Evolutionary conservation across 2,797 vertebrate species (phyloP).

Genomic region (Ptychobarbus kaznakovi): DNA sequence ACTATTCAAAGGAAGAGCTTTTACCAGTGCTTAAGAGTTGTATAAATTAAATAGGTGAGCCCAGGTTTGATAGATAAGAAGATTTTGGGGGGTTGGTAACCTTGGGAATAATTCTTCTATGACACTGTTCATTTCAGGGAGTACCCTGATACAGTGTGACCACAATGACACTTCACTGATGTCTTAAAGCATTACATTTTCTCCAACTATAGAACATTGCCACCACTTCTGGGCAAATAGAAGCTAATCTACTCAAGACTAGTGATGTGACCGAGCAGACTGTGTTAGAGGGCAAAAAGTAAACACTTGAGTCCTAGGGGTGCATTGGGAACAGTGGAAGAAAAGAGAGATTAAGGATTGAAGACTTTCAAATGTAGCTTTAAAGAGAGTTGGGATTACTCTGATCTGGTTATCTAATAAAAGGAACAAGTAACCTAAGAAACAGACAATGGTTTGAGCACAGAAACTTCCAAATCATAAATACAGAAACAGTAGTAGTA

Average conservation of each 20-base stretch:
- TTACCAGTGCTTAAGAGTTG: not conserved
- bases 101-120: no score
- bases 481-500: not conserved
- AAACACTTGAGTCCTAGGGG: constrained; percentile 4
- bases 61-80: no score
- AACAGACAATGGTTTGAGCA: not conserved
- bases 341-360: not conserved
- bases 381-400: constrained; percentile 26
- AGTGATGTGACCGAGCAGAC: constrained; percentile 29
- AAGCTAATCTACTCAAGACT: not conserved
- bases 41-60: not conserved
- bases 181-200: constrained; percentile 22
- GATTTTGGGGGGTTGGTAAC: no score
- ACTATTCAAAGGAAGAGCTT: not conserved
- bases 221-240: not conserved
- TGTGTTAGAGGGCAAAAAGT: constrained; percentile 35
- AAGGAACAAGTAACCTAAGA: constrained; percentile 14
- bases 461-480: not conserved
- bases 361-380: not conserved
- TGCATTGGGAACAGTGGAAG: constrained; percentile 8
- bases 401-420: constrained; percentile 21
- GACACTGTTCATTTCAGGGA: no score
- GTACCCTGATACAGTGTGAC: not conserved
- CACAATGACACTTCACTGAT: not conserved
- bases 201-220: not conserved